phyloP scores from a whole-genome alignment of 2,888 invertebrate species.

The Nebria brevicollis region DNA sequence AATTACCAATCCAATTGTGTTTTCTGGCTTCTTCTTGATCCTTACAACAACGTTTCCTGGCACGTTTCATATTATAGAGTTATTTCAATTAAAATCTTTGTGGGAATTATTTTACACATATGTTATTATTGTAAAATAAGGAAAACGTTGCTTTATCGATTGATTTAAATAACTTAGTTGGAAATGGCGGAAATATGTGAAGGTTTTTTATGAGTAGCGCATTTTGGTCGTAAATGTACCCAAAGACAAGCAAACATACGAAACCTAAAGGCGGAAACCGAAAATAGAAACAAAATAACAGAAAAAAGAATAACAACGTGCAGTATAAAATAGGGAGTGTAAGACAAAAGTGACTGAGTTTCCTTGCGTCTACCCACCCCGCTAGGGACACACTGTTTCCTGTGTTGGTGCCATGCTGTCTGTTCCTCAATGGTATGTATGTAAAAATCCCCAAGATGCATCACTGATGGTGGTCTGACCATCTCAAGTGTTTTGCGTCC shows the following conservation, averaged over 20 bases:
- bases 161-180: no score
- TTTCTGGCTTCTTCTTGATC: background rate
- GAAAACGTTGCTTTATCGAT: no score
- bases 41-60: background rate
- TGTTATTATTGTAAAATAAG: no score
- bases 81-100: no score
- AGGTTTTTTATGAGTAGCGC: background rate
- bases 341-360: background rate
- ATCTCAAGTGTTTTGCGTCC: background rate
- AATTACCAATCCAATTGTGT: background rate
- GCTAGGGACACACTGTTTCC: background rate
- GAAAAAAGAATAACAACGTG: background rate
- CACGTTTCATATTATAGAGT: no score
- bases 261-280: background rate
- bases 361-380: background rate
- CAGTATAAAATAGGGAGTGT: background rate
- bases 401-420: background rate
- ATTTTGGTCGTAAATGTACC: background rate
- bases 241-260: background rate
- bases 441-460: background rate
- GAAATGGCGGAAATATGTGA: background rate
- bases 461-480: background rate
- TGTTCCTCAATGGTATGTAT: background rate
- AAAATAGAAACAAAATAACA: constrained; percentile 1
- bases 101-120: no score